phyloP scores from a whole-genome alignment of 2,113 vertebrate species.

The Pardalotus punctatus region DNA sequence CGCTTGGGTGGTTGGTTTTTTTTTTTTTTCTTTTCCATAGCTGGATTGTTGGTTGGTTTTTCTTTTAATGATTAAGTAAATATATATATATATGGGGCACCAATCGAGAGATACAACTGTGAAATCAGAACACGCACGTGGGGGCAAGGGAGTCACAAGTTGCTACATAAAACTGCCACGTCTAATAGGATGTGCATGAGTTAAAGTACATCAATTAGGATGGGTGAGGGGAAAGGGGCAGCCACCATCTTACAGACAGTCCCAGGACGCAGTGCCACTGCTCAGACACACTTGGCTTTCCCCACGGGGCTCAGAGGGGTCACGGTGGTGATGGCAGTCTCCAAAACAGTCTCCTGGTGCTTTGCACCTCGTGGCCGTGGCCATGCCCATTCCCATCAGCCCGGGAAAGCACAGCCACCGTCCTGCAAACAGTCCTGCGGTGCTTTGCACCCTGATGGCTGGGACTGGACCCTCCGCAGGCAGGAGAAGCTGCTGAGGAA shows the following conservation, averaged over 20 bases:
- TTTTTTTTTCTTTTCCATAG: constrained; percentile 17
- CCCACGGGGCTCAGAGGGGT: background rate
- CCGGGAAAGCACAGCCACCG: background rate
- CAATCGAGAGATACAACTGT: constrained; percentile 68
- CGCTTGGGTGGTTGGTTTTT: background rate
- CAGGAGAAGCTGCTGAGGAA: background rate
- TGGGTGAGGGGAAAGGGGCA: constrained; percentile 4
- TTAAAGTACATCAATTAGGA: constrained; percentile 70
- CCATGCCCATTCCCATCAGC: fast-evolving
- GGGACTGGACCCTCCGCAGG: background rate
- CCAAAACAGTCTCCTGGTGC: constrained; percentile 2
- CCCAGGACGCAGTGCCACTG: background rate
- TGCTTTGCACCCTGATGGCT: constrained; percentile 21
- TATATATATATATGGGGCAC: constrained; percentile 65
- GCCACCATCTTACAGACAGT: constrained; percentile 13
- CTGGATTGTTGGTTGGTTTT: constrained; percentile 20
- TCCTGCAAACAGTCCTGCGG: background rate
- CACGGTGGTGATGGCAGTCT: background rate
- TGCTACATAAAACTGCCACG: constrained; percentile 81
- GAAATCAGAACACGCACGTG: constrained; percentile 59
- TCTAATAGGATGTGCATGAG: constrained; percentile 77
- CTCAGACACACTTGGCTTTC: background rate
- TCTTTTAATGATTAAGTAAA: constrained; percentile 68
- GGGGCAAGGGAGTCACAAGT: constrained; percentile 68
- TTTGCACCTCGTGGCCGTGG: background rate